These are phyloP conservation scores for Pterostichus niger DNA, from an alignment of 2,888 invertebrate genomes.

Conservation along the genomic window DNA sequence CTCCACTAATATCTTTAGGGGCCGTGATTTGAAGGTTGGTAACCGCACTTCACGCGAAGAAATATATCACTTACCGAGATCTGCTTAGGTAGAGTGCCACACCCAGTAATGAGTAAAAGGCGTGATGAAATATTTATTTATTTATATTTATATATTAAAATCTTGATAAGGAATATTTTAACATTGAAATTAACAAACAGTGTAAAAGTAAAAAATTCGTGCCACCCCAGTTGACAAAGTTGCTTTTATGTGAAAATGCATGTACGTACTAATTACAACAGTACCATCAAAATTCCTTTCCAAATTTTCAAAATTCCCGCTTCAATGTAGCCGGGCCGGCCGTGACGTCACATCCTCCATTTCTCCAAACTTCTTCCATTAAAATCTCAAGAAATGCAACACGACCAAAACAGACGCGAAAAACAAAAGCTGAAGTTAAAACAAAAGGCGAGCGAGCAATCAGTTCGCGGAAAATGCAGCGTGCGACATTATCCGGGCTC, in stretches of 20 bases:
- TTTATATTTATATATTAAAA: no score
- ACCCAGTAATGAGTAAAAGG: no score
- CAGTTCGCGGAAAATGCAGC: slow-evolving; percentile 53
- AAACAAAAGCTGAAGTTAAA: slow-evolving; percentile 26
- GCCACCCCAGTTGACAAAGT: slow-evolving; percentile 22
- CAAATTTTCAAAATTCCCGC: slow-evolving; percentile 45
- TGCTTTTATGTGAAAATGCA: slow-evolving; percentile 6
- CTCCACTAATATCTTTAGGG: no score
- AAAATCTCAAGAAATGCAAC: slow-evolving; percentile 37
- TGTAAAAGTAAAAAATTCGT: background rate
- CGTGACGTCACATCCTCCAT: slow-evolving; percentile 46
- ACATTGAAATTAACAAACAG: background rate
- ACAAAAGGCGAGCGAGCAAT: slow-evolving; percentile 39
- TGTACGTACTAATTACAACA: slow-evolving; percentile 25
- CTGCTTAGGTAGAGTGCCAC: no score
- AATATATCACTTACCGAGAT: no score
- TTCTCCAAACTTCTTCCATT: slow-evolving; percentile 42
- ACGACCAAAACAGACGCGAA: slow-evolving; percentile 26
- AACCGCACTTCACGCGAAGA: no score
- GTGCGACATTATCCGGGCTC: slow-evolving; percentile 16
- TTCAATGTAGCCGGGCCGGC: background rate
- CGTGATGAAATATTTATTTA: no score
- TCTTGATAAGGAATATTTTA: background rate
- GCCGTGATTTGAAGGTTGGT: no score
- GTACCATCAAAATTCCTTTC: slow-evolving; percentile 39